Percentiles rank a stretch among this genome's conserved stretches.
phyloP scores from a whole-genome alignment of 1,140 invertebrate genomes.

The Plectus sambesii region DNA sequence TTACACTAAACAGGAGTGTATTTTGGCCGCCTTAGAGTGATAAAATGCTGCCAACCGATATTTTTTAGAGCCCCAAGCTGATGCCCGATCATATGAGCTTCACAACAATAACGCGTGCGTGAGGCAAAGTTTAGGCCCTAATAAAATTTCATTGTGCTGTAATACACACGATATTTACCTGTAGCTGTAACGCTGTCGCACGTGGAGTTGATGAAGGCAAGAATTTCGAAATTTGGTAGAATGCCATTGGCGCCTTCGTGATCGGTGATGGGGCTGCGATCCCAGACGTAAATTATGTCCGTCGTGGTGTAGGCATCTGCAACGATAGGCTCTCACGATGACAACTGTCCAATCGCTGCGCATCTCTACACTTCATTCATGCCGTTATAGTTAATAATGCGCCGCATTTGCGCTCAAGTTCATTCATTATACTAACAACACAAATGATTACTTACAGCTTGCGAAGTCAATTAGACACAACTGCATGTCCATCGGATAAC shows the following conservation, averaged over 20 bases:
- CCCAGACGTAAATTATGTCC: conserved; percentile 80
- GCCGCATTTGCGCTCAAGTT: conserved; percentile 7
- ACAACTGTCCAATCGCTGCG: not conserved
- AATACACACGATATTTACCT: too few species aligned
- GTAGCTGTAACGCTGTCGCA: conserved; percentile 24
- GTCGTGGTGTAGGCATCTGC: conserved; percentile 85
- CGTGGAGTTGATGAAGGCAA: conserved; percentile 21
- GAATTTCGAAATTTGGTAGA: conserved; percentile 27
- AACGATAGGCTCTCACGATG: not conserved
- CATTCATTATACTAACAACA: conserved; percentile 4
- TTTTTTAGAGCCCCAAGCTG: not conserved
- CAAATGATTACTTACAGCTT: conserved; percentile 22
- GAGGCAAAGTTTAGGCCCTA: too few species aligned
- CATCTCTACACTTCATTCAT: not conserved
- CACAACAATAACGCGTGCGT: too few species aligned
- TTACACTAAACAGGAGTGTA: too few species aligned
- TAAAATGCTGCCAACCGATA: not conserved
- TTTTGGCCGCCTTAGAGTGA: not conserved
- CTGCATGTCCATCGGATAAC: conserved; percentile 28
- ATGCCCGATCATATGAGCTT: not conserved
- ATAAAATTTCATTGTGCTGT: too few species aligned
- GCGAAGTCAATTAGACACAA: conserved; percentile 28
- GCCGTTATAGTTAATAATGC: not conserved
- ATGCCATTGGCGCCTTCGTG: conserved; percentile 48
- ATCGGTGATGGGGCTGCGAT: conserved; percentile 79